These are phyloP conservation scores for Laspeyria flexula DNA, from an alignment of 2,888 invertebrate genomes.

Conservation along the genomic window DNA sequence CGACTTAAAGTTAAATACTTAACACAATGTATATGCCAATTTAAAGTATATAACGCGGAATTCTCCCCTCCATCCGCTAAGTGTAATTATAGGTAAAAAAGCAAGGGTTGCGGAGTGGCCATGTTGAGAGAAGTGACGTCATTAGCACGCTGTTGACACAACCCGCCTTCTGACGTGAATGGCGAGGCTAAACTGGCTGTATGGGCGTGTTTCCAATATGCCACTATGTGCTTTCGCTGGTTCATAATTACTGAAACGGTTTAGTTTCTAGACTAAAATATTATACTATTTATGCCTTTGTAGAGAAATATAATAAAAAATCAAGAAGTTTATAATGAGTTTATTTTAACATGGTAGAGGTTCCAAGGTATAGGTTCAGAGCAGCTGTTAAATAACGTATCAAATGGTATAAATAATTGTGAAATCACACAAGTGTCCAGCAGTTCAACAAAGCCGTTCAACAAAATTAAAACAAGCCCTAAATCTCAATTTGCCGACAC, in stretches of 20 bases:
- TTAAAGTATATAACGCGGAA: constrained; percentile 38
- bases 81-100: constrained; percentile 69
- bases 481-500: constrained; percentile 73
- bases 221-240: constrained; percentile 34
- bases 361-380: too few species aligned
- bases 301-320: too few species aligned
- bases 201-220: constrained; percentile 67
- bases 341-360: too few species aligned
- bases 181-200: constrained; percentile 56
- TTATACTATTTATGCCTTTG: too few species aligned
- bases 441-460: constrained; percentile 24
- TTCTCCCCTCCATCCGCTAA: constrained; percentile 52
- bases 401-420: constrained; percentile 14
- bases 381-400: background rate
- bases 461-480: constrained; percentile 51
- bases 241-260: constrained; percentile 27
- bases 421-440: constrained; percentile 35
- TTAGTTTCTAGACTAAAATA: constrained; percentile 5
- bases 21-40: constrained; percentile 31
- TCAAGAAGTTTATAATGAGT: too few species aligned
- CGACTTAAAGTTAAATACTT: constrained; percentile 3
- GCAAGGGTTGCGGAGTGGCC: constrained; percentile 74
- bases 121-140: constrained; percentile 80
- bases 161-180: constrained; percentile 77
- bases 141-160: constrained; percentile 77